phyloP scores from a whole-genome alignment of 2,113 vertebrate genomes.

The Cephalopterus ornatus region DNA sequence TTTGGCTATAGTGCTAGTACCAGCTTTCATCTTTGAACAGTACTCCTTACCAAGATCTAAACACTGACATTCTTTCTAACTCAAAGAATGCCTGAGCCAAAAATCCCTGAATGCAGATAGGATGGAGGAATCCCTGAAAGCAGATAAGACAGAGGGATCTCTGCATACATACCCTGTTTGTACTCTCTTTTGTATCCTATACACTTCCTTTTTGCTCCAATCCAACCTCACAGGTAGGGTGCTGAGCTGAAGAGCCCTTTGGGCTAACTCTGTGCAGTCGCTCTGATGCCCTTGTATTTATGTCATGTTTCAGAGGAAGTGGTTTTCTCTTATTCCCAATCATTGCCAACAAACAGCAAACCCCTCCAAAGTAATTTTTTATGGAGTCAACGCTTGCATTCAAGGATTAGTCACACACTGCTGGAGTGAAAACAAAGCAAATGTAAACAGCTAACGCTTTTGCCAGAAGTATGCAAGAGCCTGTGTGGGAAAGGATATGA shows the following conservation, averaged over 20 bases:
- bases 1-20: fast-evolving
- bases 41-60: not conserved
- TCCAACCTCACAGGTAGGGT: not conserved
- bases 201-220: not conserved
- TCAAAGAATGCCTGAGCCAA: not conserved
- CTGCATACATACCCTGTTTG: not conserved
- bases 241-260: not conserved
- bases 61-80: not conserved
- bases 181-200: not conserved
- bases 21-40: not conserved
- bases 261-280: not conserved
- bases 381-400: not conserved
- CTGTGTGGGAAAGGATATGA: conserved; percentile 50
- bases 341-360: not conserved
- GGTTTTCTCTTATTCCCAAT: not conserved
- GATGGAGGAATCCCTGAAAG: not conserved
- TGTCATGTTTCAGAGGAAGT: not conserved
- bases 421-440: conserved; percentile 46
- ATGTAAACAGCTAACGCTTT: conserved; percentile 32
- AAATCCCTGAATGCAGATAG: not conserved
- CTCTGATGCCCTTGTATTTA: not conserved
- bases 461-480: conserved; percentile 27
- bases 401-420: conserved; percentile 20
- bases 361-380: not conserved
- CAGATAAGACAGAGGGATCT: not conserved